Base-by-base conservation (phyloP, 1,140 invertebrate species). In the Panagrolaimus sp. region DNA sequence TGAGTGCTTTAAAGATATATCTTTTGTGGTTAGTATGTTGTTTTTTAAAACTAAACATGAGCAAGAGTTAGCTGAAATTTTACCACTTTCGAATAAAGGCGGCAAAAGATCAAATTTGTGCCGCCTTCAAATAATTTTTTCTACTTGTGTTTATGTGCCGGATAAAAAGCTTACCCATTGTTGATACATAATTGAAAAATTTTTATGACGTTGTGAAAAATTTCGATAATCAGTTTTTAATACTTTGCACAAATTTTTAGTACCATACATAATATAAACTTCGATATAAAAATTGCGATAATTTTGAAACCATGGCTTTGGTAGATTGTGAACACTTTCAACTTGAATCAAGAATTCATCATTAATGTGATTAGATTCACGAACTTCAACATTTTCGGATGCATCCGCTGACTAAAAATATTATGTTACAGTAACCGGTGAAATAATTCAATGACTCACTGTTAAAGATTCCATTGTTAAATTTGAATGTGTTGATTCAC, bases 181-280 rank as follows among this genome's bases (percentile, higher is more conserved):
- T 61, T 70, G 42, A 63, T 75, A 57, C 5, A 72, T 57, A 9
- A 73, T 44, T 20, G 64, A 43, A n/a, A 57, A 44, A 25, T 47
- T n/a, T 68, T 38, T 38, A 9, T 45, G 0, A 8, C 13, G 14
- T 62, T 43, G 65, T 20, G 27, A 46, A 23, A 51, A 25, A 16
- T 20, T 62, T 13, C 72, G 65, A 27, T 65, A 75, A 9, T 45
- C 42, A 7, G 67, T 31, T 14, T 20, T 14, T 16, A 16, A 31
- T 44, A 16, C 25, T 11, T 27, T n/a, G 11, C 27, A 14, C 68
- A 20, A 51, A 11, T 20, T 57, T 9, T 20, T 57, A 4, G 51
- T 13, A 25, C 72, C 72, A 67, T 74, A 70, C 72, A 73, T 73
- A 16, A 73, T 44, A 65, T 70, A 65, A 23, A 53, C 65, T 48